These are phyloP conservation scores for Myopa tessellatipennis DNA, from an alignment of 2,888 invertebrate species.

Conservation along the genomic window DNA sequence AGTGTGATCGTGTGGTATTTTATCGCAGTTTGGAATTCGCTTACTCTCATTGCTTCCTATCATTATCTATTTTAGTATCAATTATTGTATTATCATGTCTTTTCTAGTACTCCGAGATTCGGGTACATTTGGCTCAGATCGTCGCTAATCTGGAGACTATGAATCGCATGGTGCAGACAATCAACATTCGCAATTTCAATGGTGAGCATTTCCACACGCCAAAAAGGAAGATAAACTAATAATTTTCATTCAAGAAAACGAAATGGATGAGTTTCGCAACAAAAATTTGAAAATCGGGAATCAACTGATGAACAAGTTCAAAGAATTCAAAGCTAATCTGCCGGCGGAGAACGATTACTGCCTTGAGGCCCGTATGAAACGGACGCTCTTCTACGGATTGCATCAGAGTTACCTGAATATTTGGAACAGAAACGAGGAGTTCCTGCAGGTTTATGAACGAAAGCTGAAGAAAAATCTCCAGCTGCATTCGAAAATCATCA, in stretches of 20 bases:
- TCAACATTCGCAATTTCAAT: conserved; percentile 63
- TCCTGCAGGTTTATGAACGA: conserved; percentile 64
- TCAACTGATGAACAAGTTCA: conserved; percentile 63
- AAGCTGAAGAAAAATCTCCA: conserved; percentile 66
- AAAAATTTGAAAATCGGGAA: conserved; percentile 65
- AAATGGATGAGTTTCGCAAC: conserved; percentile 64
- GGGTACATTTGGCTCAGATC: conserved; percentile 60
- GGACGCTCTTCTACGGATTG: conserved; percentile 65
- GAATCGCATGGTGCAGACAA: conserved; percentile 65
- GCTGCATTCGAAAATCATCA: conserved; percentile 66
- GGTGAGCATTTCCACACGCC: conserved; percentile 52
- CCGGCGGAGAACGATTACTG: conserved; percentile 63
- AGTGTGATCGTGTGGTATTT: too few species aligned
- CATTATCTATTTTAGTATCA: too few species aligned
- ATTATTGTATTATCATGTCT: not conserved
- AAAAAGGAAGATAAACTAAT: not conserved
- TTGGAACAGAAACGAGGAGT: conserved; percentile 65
- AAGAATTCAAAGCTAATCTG: conserved; percentile 63
- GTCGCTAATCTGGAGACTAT: conserved; percentile 63
- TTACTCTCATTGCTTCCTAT: too few species aligned
- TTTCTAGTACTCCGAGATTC: conserved; percentile 64
- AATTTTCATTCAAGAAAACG: conserved; percentile 56
- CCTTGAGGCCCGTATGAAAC: conserved; percentile 66
- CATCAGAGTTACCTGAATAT: conserved; percentile 66
- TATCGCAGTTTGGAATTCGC: too few species aligned